phyloP scores from a whole-genome alignment of 2,797 vertebrate genomes.

The Enteromius thamalakanensis region DNA sequence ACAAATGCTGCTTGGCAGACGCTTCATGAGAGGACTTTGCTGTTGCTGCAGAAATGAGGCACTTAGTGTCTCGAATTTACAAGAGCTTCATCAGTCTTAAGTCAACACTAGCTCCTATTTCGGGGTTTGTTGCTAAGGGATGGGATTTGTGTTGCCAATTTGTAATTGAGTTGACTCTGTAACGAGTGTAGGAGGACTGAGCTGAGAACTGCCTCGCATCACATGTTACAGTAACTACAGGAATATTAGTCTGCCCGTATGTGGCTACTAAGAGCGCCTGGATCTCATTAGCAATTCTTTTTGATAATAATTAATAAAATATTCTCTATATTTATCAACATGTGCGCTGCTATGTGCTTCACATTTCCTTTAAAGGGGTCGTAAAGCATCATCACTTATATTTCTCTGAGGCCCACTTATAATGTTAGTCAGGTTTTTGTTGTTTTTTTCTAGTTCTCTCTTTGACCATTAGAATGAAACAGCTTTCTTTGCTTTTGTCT shows the following conservation, averaged over 20 bases:
- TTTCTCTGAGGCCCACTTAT: background rate
- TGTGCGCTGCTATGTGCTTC: background rate
- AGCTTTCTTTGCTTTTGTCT: background rate
- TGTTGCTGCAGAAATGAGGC: constrained; percentile 44
- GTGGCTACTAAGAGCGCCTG: background rate
- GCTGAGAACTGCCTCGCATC: background rate
- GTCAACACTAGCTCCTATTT: constrained; percentile 46
- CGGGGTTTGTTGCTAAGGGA: constrained; percentile 34
- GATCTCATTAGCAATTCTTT: background rate
- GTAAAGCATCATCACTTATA: background rate
- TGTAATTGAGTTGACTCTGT: constrained; percentile 42
- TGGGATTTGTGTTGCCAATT: constrained; percentile 39
- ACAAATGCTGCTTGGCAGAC: constrained; percentile 39
- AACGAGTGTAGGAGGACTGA: constrained; percentile 33
- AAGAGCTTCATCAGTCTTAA: constrained; percentile 49
- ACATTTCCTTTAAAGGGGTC: background rate
- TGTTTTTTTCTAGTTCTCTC: background rate
- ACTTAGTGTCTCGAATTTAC: constrained; percentile 43
- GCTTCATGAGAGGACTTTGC: constrained; percentile 43
- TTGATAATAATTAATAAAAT: constrained; percentile 5
- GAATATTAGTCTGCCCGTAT: background rate
- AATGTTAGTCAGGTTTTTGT: background rate
- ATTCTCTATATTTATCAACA: constrained; percentile 15
- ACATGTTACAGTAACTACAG: background rate
- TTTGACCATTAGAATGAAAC: background rate